Conservation (phyloP, 1,140 invertebrate species). For the Spodoptera frugiperda region DNA sequence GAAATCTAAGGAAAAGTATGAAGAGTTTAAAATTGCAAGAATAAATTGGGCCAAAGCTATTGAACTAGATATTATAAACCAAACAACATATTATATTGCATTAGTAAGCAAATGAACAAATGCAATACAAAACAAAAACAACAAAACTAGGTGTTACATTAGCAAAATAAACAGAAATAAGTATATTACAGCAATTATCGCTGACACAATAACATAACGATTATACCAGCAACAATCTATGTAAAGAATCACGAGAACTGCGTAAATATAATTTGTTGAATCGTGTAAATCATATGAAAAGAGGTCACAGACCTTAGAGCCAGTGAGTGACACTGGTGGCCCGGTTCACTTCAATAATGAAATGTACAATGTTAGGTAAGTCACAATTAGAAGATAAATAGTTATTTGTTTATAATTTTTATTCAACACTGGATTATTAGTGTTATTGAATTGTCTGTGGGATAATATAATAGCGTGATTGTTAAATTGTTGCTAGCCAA, state of each 20-base stretch:
- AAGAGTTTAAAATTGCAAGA: no score
- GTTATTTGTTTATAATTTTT: background rate
- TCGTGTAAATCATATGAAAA: slow-evolving; percentile 43
- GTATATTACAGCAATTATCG: background rate
- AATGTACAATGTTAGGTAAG: slow-evolving; percentile 31
- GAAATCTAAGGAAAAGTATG: no score
- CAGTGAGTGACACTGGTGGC: slow-evolving; percentile 25
- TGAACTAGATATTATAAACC: no score
- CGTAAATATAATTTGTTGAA: slow-evolving; percentile 41
- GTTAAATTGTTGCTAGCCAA: no score
- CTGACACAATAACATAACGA: slow-evolving; percentile 17
- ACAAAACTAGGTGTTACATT: background rate
- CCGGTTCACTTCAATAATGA: slow-evolving; percentile 23
- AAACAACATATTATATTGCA: no score
- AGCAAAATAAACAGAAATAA: background rate
- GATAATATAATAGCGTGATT: no score
- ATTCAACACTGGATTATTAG: background rate
- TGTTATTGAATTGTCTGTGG: background rate
- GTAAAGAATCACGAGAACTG: slow-evolving; percentile 27
- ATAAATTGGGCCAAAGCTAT: no score
- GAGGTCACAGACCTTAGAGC: slow-evolving; percentile 46
- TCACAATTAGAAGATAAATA: slow-evolving; percentile 3
- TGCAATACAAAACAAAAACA: background rate
- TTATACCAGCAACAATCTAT: background rate
- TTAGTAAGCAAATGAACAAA: no score